Evolutionary conservation across 2,888 invertebrate genomes (phyloP), one percentile per base, ranked within the genome.

Genomic region (Carpatolechia fugitivella): DNA sequence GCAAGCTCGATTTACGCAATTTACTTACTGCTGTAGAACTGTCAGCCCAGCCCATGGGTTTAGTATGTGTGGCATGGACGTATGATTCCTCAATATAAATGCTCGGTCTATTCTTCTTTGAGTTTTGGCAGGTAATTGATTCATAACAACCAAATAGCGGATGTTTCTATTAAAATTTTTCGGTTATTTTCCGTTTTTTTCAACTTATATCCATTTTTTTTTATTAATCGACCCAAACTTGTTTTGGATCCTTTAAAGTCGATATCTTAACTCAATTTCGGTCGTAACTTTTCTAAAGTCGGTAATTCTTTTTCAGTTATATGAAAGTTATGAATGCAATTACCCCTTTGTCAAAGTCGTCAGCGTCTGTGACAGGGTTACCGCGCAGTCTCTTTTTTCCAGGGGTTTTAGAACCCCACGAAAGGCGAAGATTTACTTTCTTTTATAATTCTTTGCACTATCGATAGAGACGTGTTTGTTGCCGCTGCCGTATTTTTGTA

Each of bases 251-350:
- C 68, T 57, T 66, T 4, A 52, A 69, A 69, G 51, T 63, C 51
- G 36, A 54, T 18, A 11, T 54, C 20, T 54, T 52, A 11, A 55
- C 54, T 31, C 11, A 62, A 40, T 64, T 53, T 54, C 49, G 52
- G 33, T 58, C 16, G 41, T 4, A 72, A 46, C 36, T 63, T 63
- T 10, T 38, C 51, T n/a, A 71, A 35, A 5, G 70, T 66, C 1
- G 60, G 59, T 10, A 60, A 30, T 49, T 59, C 56, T 41, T 59
- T 60, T 1, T 55, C 35, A n/a, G 35, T 56, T 5, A 47, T 11
- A 20, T 62, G 57, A 46, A 58, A 73, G 54, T 70, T 72, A 35
- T 74, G 69, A 7, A 74, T 63, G 31, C 63, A 13, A 74, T 68
- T 0, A 70, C 67, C 1, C 66, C 63, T 56, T 68, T 62, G 44